Conservation (phyloP, 2,797 vertebrate genomes). For the Argyrosomus regius region DNA sequence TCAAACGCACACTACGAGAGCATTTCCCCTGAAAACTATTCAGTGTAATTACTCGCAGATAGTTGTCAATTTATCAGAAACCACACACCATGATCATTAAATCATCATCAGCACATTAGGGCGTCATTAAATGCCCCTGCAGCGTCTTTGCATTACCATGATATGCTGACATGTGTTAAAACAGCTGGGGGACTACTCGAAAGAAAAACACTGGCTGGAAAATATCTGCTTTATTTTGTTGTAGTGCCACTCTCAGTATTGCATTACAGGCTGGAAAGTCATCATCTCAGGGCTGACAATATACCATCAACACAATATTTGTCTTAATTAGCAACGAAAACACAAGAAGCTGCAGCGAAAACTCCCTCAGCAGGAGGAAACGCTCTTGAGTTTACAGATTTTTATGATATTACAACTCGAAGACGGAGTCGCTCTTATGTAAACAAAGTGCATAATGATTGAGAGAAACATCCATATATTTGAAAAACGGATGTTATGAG, state of each 20-base stretch:
- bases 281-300: conserved; percentile 45
- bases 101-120: conserved; percentile 34
- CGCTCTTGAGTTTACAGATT: conserved; percentile 25
- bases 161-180: conserved; percentile 62
- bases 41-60: conserved; percentile 29
- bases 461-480: conserved; percentile 21
- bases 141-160: conserved; percentile 35
- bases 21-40: conserved; percentile 22
- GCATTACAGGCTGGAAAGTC: conserved; percentile 40
- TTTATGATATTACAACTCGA: conserved; percentile 22
- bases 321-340: conserved; percentile 62
- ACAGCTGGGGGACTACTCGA: conserved; percentile 53
- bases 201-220: conserved; percentile 48
- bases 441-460: conserved; percentile 41
- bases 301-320: conserved; percentile 50
- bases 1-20: conserved; percentile 21
- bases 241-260: conserved; percentile 6
- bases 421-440: conserved; percentile 25
- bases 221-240: conserved; percentile 39
- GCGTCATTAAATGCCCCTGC: conserved; percentile 44
- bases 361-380: conserved; percentile 44
- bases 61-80: conserved; percentile 57
- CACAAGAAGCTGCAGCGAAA: conserved; percentile 25
- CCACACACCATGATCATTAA: conserved; percentile 50
- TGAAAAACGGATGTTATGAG: conserved; percentile 48